phyloP scores from a whole-genome alignment of 2,797 vertebrate genomes.

The Rachycentron canadum region DNA sequence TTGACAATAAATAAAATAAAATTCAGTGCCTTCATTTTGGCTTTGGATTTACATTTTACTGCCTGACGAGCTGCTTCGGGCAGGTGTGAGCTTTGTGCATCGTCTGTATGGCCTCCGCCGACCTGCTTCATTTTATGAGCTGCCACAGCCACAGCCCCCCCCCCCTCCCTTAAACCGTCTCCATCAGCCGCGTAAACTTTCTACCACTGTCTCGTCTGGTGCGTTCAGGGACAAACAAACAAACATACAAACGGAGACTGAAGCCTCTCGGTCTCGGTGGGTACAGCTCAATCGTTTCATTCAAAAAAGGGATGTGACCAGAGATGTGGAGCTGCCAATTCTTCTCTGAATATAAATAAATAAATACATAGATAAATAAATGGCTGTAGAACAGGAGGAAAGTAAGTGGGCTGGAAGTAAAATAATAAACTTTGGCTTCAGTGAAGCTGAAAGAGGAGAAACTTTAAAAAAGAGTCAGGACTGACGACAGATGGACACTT shows the following conservation, averaged over 20 bases:
- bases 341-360: background rate
- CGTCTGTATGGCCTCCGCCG: constrained; percentile 29
- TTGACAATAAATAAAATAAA: background rate
- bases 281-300: background rate
- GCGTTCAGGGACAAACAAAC: constrained; percentile 46
- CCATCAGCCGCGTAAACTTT: constrained; percentile 53
- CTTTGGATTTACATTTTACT: background rate
- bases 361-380: too few species aligned
- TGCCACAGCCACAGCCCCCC: constrained; percentile 17
- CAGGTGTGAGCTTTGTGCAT: constrained; percentile 46
- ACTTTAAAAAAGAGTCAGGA: background rate
- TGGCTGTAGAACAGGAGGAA: background rate
- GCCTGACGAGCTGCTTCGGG: constrained; percentile 19
- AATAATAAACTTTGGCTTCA: background rate
- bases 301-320: background rate
- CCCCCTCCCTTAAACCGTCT: constrained; percentile 33
- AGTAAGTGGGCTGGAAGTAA: background rate
- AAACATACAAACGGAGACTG: constrained; percentile 6
- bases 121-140: constrained; percentile 50
- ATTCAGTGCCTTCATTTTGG: background rate
- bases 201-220: constrained; percentile 56
- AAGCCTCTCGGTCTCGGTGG: background rate
- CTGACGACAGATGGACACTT: constrained; percentile 48
- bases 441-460: background rate
- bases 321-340: too few species aligned